Evolutionary conservation across 2,113 vertebrate genomes (phyloP), one percentile per base, ranked within the genome.

Genomic region (Phylloscopus trochilus): DNA sequence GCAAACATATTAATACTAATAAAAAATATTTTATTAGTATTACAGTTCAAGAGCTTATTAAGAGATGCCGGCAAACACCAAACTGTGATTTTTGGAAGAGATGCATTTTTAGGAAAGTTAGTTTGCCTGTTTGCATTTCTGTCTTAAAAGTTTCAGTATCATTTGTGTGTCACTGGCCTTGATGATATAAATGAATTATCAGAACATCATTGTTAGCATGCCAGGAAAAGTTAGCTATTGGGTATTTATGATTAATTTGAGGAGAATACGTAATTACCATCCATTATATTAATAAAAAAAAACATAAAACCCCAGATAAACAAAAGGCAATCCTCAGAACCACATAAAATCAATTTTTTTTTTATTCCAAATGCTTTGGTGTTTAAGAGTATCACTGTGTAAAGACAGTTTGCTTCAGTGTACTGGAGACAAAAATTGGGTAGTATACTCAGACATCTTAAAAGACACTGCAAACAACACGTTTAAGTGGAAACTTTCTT

Each of bases 211-310:
- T 4, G 7, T 95, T 89, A 94, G 53, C 5, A 3, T 1, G 1
- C 56, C 63, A 27, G 4, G 16, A 46, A 82, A 92, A 87, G 41
- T 56, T 82, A 82, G n/a, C 33, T 75, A 72, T 73, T 84, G 56
- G 33, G n/a, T 93, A 87, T 81, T 95, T 94, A 86, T 77, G 83
- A 94, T 58, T 73, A 89, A 35, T 94, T 89, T 93, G 79, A 95
- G 35, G 19, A 87, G 44, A 92, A 94, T 44, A 64, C 43, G 41
- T 58, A 81, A 92, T 91, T 90, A 67, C 11, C 6, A 69, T 55
- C 26, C 51, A 80, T 92, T 92, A 86, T 68, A 89, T 33, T 72
- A 92, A 92, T 78, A 88, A 93, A 81, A n/a, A 20, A 13, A 66
- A 76, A 58, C 69, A 55, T 24, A 60, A 91, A 85, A 7, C 13